These are phyloP conservation scores for Latrodectus hesperus DNA, from an alignment of 2,888 invertebrate genomes.

Conservation along the genomic window DNA sequence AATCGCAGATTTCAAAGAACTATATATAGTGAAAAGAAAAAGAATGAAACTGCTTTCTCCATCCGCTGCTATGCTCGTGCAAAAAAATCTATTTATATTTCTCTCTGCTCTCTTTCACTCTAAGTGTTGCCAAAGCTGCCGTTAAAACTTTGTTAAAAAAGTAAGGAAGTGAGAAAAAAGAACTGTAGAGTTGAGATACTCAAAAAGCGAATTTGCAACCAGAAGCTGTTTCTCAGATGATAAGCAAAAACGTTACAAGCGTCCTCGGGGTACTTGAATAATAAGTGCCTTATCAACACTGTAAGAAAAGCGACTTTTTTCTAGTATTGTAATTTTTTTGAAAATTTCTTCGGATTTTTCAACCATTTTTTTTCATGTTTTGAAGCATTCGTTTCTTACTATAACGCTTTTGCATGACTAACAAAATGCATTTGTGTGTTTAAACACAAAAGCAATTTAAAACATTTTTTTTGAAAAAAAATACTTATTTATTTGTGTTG, in stretches of 20 bases:
- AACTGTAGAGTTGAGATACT: background rate
- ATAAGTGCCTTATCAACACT: conserved; percentile 48
- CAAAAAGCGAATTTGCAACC: conserved; percentile 49
- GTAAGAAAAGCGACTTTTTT: conserved; percentile 12
- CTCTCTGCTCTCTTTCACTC: conserved; percentile 9
- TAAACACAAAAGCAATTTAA: conserved; percentile 7
- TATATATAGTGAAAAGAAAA: background rate
- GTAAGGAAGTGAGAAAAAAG: conserved; percentile 7
- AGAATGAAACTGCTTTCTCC: background rate
- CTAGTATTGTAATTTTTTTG: conserved; percentile 9
- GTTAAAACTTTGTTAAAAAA: conserved; percentile 27
- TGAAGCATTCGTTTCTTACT: conserved; percentile 23
- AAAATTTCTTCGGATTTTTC: conserved; percentile 3
- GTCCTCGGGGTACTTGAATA: conserved; percentile 53
- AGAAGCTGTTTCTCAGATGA: conserved; percentile 45
- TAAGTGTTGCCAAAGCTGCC: conserved; percentile 32
- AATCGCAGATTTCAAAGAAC: background rate
- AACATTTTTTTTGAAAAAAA: background rate
- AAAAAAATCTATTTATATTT: conserved; percentile 6
- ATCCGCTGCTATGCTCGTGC: background rate
- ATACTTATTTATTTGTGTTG: too few relatives aligned
- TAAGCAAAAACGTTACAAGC: conserved; percentile 57
- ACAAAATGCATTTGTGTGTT: conserved; percentile 17
- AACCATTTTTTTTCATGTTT: conserved; percentile 1
- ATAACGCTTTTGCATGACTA: background rate